These are phyloP conservation scores for Sebastiscus albofasciatus DNA, from an alignment of 2,797 vertebrate genomes.

Conservation along the genomic window DNA sequence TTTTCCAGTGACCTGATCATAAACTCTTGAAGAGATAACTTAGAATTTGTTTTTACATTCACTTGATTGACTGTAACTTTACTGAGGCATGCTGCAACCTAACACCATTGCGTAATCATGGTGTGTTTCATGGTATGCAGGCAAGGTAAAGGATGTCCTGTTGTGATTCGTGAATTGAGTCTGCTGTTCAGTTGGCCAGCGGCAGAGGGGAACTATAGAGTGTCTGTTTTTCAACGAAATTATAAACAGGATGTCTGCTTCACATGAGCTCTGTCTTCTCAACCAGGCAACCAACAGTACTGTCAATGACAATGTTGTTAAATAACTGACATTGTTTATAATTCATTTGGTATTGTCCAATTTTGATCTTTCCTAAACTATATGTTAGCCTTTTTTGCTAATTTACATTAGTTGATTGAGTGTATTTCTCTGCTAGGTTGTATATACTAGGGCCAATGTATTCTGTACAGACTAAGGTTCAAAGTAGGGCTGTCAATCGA, in stretches of 20 bases:
- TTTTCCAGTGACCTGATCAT: not conserved
- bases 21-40: not conserved
- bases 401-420: not conserved
- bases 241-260: conserved; percentile 12
- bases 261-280: not conserved
- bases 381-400: not conserved
- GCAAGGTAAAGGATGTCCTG: conserved; percentile 5
- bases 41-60: not conserved
- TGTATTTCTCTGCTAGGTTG: not conserved
- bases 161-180: not conserved
- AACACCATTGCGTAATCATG: not conserved
- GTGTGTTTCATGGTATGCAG: not conserved
- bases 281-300: not conserved
- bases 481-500: too few species aligned
- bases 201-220: not conserved
- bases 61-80: not conserved
- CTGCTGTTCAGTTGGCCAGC: not conserved
- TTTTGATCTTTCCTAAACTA: not conserved
- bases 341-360: not conserved
- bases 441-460: too few species aligned
- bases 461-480: too few species aligned
- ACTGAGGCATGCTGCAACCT: not conserved
- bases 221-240: conserved; percentile 5
- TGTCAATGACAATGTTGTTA: not conserved
- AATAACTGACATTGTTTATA: not conserved